Evolutionary conservation across 2,888 invertebrate genomes (phyloP).

Genomic region (Rotaria sp.): DNA sequence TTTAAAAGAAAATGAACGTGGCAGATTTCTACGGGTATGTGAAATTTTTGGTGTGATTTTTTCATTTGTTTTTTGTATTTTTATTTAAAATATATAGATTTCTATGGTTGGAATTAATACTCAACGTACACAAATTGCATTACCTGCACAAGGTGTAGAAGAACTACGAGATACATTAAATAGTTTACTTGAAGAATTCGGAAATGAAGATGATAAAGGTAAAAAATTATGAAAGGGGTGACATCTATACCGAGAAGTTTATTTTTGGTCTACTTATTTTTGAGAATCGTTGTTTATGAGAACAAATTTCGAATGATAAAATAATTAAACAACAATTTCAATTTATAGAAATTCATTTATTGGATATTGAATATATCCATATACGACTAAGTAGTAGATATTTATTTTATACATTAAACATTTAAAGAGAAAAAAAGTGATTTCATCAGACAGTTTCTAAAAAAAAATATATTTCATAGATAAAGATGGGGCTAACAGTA

Average conservation of each 20-base stretch:
- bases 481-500: neutral
- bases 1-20: conserved; percentile 93
- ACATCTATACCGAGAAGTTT: neutral
- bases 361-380: neutral
- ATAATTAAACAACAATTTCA: neutral
- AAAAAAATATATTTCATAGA: neutral
- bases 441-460: no score
- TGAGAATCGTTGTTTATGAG: neutral
- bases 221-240: neutral
- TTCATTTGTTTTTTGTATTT: neutral
- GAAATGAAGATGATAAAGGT: conserved; percentile 66
- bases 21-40: conserved; percentile 75
- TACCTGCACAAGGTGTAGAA: conserved; percentile 97
- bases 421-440: no score
- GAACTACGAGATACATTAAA: conserved; percentile 95
- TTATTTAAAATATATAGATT: neutral
- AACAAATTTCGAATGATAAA: neutral
- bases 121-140: conserved; percentile 76
- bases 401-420: no score
- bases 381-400: no score
- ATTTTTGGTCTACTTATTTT: no score
- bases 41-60: neutral
- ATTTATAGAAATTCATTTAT: neutral
- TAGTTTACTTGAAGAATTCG: conserved; percentile 87
- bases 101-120: conserved; percentile 42